Evolutionary conservation across 2,888 invertebrate genomes (phyloP).

Genomic region (Trichogramma evanescens): DNA sequence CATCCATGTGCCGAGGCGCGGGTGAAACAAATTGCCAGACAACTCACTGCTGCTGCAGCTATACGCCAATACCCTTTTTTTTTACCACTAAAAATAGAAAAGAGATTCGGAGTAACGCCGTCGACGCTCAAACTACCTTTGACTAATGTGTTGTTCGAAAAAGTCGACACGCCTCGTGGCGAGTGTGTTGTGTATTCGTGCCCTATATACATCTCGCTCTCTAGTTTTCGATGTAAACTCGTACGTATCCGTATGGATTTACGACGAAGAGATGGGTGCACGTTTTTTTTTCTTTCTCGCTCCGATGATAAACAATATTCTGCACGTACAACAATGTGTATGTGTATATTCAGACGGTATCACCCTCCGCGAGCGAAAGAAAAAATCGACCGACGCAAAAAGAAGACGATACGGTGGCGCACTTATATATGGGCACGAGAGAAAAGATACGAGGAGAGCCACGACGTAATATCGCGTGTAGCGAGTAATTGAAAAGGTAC

Average conservation of each 20-base stretch:
- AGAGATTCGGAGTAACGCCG: background rate
- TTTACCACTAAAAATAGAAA: too few relatives aligned
- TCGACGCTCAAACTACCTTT: slow-evolving; percentile 37
- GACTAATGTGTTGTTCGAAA: slow-evolving; percentile 44
- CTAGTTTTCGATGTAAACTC: slow-evolving; percentile 7
- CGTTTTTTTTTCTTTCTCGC: background rate
- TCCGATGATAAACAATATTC: background rate
- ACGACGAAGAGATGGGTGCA: slow-evolving; percentile 4
- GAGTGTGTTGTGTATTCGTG: too few relatives aligned
- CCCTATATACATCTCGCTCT: slow-evolving; percentile 30
- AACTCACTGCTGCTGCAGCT: slow-evolving; percentile 34
- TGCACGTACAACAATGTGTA: too few relatives aligned
- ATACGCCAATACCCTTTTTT: too few relatives aligned
- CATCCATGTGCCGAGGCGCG: slow-evolving; percentile 41
- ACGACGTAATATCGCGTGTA: too few relatives aligned
- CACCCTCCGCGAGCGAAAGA: too few relatives aligned
- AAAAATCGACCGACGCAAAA: too few relatives aligned
- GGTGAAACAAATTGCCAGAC: slow-evolving; percentile 44
- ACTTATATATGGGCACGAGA: too few relatives aligned
- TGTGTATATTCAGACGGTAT: too few relatives aligned
- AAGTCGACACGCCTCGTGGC: slow-evolving; percentile 38
- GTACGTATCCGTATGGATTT: background rate
- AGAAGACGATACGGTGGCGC: too few relatives aligned
- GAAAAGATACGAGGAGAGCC: too few relatives aligned
- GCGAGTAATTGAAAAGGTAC: too few relatives aligned